Percentiles rank a stretch among this genome's conserved stretches.
Conservation (phyloP, 2,113 vertebrate species). For the Erinaceus europaeus region DNA sequence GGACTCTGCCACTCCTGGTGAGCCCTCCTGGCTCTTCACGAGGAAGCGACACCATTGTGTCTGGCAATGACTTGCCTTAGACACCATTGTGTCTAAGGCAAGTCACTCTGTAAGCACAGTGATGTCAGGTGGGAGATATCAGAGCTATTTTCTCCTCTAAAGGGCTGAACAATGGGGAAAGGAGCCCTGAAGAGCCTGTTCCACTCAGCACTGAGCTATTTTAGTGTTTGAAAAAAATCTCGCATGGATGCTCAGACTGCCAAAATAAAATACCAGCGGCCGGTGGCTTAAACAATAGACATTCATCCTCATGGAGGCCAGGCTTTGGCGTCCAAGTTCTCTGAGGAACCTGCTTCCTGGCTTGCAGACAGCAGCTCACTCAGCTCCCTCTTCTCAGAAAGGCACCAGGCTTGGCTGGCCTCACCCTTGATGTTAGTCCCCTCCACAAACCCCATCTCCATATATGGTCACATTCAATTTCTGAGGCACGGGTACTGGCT, state of each 20-base stretch:
- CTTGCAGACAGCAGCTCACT: no score
- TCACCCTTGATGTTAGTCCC: no score
- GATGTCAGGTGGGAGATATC: no score
- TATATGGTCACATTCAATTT: no score
- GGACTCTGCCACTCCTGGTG: constrained; percentile 1
- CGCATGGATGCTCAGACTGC: not conserved
- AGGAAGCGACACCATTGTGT: constrained; percentile 52
- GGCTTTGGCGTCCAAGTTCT: no score
- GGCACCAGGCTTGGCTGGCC: no score
- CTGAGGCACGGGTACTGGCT: no score
- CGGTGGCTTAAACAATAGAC: no score
- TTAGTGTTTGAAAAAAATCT: not conserved
- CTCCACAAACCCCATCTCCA: no score
- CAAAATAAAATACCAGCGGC: not conserved
- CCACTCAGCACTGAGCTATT: not conserved
- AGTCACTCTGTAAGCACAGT: no score
- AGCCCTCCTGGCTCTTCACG: constrained; percentile 67
- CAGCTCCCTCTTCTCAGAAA: no score
- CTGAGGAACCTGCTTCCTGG: no score
- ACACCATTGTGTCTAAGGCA: not conserved
- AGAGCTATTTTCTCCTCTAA: constrained; percentile 48
- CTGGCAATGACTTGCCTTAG: not conserved
- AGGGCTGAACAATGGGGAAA: not conserved
- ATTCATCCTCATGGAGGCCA: not conserved
- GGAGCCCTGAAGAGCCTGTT: not conserved